phyloP scores from a whole-genome alignment of 2,113 vertebrate genomes.

The Ciconia boyciana region DNA sequence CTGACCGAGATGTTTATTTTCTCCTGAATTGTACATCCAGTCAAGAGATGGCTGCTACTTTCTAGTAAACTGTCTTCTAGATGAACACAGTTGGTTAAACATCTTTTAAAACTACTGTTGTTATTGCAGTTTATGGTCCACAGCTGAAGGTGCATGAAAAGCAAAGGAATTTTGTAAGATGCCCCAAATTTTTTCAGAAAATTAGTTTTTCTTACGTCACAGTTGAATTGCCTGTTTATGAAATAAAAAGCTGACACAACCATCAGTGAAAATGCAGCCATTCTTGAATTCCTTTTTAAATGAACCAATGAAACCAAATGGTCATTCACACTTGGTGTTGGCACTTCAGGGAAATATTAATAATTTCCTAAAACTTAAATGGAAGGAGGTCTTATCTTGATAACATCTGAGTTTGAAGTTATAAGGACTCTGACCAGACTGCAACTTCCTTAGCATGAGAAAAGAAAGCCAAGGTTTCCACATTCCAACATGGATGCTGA shows the following conservation, averaged over 20 bases:
- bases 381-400: not conserved
- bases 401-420: not conserved
- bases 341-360: not conserved
- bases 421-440: not conserved
- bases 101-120: not conserved
- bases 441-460: not conserved
- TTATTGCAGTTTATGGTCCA: not conserved
- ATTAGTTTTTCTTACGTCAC: not conserved
- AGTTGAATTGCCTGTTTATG: not conserved
- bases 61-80: not conserved
- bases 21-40: not conserved
- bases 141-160: not conserved
- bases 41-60: not conserved
- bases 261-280: not conserved
- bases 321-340: rapidly evolving
- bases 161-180: not conserved
- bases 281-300: not conserved
- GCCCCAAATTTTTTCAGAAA: not conserved
- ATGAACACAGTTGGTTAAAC: not conserved
- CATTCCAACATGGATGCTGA: not conserved
- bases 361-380: not conserved
- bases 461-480: not conserved
- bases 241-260: not conserved
- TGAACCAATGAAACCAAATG: not conserved
- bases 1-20: not conserved